Percentiles rank a stretch among this genome's conserved stretches.
These are phyloP conservation scores for Melanostigma gelatinosum DNA, from an alignment of 2,113 vertebrate species.

Conservation along the genomic window DNA sequence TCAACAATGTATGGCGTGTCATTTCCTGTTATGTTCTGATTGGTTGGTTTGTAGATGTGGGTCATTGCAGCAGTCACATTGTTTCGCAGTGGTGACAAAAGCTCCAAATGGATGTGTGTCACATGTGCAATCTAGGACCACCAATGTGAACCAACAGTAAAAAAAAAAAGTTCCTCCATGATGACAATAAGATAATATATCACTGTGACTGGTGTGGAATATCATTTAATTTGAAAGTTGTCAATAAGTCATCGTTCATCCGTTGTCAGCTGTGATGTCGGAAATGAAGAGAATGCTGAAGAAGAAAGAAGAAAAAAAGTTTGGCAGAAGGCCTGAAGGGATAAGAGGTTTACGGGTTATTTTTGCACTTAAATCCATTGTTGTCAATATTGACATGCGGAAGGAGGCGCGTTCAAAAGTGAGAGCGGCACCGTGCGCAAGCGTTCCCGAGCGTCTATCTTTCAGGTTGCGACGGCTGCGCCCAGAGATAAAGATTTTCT, in stretches of 20 bases:
- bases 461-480: too few species aligned
- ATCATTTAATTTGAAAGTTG: conserved; percentile 9
- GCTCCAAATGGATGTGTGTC: not conserved
- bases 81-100: not conserved
- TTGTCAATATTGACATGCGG: too few species aligned
- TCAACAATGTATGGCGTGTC: not conserved
- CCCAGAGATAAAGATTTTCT: too few species aligned
- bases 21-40: not conserved
- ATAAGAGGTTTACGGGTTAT: too few species aligned
- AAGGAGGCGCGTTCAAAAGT: too few species aligned
- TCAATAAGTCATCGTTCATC: not conserved
- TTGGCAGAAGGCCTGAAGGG: not conserved
- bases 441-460: too few species aligned
- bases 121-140: not conserved
- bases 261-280: not conserved
- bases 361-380: too few species aligned
- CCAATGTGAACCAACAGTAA: not conserved
- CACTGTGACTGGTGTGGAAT: not conserved
- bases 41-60: not conserved
- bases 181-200: not conserved
- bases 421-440: too few species aligned
- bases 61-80: not conserved
- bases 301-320: not conserved
- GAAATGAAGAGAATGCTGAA: not conserved
- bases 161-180: not conserved